Evolutionary conservation across 2,888 invertebrate species (phyloP), one percentile per base, ranked within the genome.

Genomic region (Peribatodes rhomboidaria): DNA sequence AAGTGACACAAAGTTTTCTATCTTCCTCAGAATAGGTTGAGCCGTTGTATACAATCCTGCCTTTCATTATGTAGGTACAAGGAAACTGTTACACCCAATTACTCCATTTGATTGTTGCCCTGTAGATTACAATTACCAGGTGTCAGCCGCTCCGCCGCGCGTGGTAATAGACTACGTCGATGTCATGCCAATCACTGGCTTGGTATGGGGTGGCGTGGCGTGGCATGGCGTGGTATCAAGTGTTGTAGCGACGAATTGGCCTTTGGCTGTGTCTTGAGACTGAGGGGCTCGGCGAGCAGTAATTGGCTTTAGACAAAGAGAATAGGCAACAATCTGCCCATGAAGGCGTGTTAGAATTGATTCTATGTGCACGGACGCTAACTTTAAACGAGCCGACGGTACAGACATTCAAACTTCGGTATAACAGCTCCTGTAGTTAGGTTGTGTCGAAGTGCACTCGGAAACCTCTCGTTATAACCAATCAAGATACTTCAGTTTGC

Each of bases 91-190:
- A 35, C 46, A 59, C 35, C 54, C 68, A 64, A 69, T 69, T 55
- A 61, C 52, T 27, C 33, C 27, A 55, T 70, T 68, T 63, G 68
- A 69, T 73, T 70, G 72, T 67, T 53, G 52, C 59, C 57, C 65
- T 58, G 47, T 63, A 67, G 74, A 70, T 73, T 64, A 76, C 76
- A 76, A 77, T 77, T 73, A 76, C 70, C 55, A 47, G 61, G 64
- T 73, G 73, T 74, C 75, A 73, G 73, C 62, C 67, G 74, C 69
- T 70, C 61, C 66, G 70, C 52, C 67, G 50, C 41, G 50, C 64
- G 46, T 50, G 50, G 59, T 68, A 68, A 73, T 74, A 68, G 71
- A 20, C 44, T 52, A 22, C 54, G 47, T 58, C 58, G 41, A 49
- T 54, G 61, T 54, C 18, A 42, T 33, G 65, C 49, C 61, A 58